These are phyloP conservation scores for Daubentonia madagascariensis DNA, from an alignment of 2,113 vertebrate species.

Conservation along the genomic window DNA sequence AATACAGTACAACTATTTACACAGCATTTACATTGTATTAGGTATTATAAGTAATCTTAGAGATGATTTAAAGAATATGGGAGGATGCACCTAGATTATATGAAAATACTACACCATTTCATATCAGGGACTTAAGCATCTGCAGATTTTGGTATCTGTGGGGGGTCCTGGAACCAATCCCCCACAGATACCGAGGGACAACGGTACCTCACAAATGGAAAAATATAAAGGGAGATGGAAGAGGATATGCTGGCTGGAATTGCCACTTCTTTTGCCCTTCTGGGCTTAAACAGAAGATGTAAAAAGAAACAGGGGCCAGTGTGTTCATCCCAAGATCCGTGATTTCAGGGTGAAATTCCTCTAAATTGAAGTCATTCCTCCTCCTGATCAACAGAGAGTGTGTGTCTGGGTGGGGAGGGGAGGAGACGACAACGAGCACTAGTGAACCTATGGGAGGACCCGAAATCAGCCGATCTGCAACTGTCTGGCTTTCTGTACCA, in stretches of 20 bases:
- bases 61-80: not conserved
- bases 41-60: not conserved
- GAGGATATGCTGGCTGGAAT: accelerated
- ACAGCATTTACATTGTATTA: not conserved
- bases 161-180: not conserved
- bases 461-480: not conserved
- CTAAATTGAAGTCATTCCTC: not conserved
- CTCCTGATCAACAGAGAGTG: not conserved
- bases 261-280: not conserved
- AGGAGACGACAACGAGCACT: accelerated
- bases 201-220: not conserved
- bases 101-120: not conserved
- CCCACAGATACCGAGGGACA: not conserved
- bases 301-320: not conserved
- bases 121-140: not conserved
- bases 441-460: not conserved
- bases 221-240: not conserved
- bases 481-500: not conserved
- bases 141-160: not conserved
- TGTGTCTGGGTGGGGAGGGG: accelerated
- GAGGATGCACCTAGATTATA: not conserved
- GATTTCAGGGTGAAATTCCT: not conserved
- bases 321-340: not conserved
- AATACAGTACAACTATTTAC: not conserved
- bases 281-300: not conserved